phyloP scores from a whole-genome alignment of 2,888 invertebrate species.

The Lithosia quadra region DNA sequence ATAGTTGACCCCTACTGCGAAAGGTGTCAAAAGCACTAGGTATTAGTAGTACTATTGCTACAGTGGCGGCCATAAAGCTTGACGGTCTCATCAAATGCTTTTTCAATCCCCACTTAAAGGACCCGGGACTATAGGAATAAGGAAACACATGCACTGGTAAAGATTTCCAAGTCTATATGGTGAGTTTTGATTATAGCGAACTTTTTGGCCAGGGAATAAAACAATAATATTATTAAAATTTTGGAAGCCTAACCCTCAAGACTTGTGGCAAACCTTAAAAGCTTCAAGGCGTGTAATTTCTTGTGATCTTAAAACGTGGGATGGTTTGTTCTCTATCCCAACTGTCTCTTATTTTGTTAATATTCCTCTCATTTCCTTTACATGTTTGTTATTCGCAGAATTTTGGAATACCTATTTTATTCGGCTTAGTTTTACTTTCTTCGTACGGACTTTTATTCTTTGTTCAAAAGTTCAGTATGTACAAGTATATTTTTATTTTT shows the following conservation, averaged over 20 bases:
- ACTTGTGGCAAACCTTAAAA: constrained; percentile 53
- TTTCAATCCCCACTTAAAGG: too few species aligned
- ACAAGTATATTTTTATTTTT: too few species aligned
- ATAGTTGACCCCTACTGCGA: too few species aligned
- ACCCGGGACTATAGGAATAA: too few species aligned
- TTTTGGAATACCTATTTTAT: background rate
- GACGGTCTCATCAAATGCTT: too few species aligned
- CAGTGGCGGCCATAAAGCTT: too few species aligned
- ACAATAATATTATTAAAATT: background rate
- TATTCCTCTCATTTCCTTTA: constrained; percentile 14
- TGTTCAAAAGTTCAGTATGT: background rate
- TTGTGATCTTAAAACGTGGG: constrained; percentile 70
- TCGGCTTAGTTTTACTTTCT: background rate
- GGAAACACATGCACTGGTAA: too few species aligned
- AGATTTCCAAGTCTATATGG: too few species aligned
- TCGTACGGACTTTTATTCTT: background rate
- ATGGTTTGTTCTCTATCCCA: constrained; percentile 53
- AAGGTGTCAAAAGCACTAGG: too few species aligned
- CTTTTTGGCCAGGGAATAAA: background rate
- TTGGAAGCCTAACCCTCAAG: constrained; percentile 18
- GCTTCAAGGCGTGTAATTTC: constrained; percentile 72
- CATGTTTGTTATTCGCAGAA: background rate
- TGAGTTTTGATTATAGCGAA: background rate
- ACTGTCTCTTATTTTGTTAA: constrained; percentile 66
- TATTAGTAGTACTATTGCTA: too few species aligned